phyloP scores from a whole-genome alignment of 2,888 invertebrate species.

The Chrysolina haemoptera region DNA sequence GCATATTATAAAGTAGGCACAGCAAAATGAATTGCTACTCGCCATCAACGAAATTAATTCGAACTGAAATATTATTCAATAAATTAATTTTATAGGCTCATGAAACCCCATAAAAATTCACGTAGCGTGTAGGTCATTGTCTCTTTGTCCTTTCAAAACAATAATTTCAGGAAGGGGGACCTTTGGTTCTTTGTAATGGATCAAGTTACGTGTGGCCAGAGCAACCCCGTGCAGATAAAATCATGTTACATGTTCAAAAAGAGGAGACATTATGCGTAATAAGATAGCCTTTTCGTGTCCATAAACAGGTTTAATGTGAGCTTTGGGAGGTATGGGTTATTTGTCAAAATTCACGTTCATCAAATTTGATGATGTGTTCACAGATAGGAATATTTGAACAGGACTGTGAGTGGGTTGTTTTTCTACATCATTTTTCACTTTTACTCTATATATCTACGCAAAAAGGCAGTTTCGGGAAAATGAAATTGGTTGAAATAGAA shows the following conservation, averaged over 20 bases:
- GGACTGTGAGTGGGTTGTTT: neutral
- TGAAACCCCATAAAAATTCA: constrained; percentile 26
- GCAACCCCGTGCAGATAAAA: constrained; percentile 52
- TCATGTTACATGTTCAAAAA: constrained; percentile 54
- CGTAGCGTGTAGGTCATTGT: constrained; percentile 43
- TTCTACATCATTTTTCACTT: neutral
- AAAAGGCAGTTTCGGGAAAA: too few species aligned
- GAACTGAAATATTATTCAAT: constrained; percentile 28
- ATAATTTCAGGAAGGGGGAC: constrained; percentile 43
- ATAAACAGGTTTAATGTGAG: constrained; percentile 38
- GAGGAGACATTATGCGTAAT: constrained; percentile 56
- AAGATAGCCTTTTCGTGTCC: constrained; percentile 59
- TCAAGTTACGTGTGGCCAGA: constrained; percentile 47
- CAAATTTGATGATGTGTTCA: constrained; percentile 16
- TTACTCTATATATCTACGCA: too few species aligned
- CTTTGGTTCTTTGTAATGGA: constrained; percentile 38
- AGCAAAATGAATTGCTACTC: neutral
- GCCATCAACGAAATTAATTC: constrained; percentile 27
- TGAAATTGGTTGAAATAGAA: too few species aligned
- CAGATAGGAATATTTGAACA: constrained; percentile 14
- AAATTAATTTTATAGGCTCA: constrained; percentile 38
- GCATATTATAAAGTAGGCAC: neutral
- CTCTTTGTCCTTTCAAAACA: constrained; percentile 44
- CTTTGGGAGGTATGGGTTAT: constrained; percentile 10
- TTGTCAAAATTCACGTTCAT: constrained; percentile 21